Base-by-base conservation (phyloP, 1,140 invertebrate genomes). In the Brachionus sp. region DNA sequence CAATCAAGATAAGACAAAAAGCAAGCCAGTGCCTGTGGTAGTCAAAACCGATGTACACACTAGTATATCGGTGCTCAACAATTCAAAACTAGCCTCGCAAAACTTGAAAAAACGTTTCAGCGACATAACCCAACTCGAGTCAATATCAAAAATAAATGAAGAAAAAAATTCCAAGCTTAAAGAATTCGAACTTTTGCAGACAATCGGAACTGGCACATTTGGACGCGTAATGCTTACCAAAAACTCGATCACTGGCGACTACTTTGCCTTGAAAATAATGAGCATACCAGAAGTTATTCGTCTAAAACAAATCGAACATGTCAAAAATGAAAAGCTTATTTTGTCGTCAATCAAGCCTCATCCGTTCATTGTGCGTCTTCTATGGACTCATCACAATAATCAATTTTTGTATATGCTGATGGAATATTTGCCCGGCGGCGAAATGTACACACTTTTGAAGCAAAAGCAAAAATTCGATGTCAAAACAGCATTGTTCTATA, bases 291-390 rank as follows among this genome's bases (percentile, higher is more conserved):
- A 96, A 88, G 93, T 98, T 42, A 95, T 98, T 86, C 91, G 94
- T 86, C 90, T 96, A 73, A 97, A 97, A 88, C 90, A 90, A 85
- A 93, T 95, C 66, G 95, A 97, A 86, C 95, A 98, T 88, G 95
- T 97, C 23, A 94, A 94, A 89, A 97, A 96, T 87, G 95, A 97
- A 89, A 95, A 95, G 87, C 93, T 92, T 84, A 95, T 97, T 85
- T 90, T 98, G 64, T 97, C 98, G 89, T 82, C 86, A 89, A 66
- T 62, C 3, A 93, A 97, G 73, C 92, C 92, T 84, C 95, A 97
- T 91, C 95, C 95, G 77, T 97, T 97, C 89, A 93, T 97, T 84
- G 95, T 98, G 23, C 94, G 94, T 87, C 91, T 97, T 95, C 96
- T 91, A 94, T 94, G 37, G 83, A 94, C 93, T 85, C 92, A 93